Percentiles rank a stretch among this genome's conserved stretches.
phyloP scores from a whole-genome alignment of 1,140 invertebrate species.

The Steinernema feltiae region DNA sequence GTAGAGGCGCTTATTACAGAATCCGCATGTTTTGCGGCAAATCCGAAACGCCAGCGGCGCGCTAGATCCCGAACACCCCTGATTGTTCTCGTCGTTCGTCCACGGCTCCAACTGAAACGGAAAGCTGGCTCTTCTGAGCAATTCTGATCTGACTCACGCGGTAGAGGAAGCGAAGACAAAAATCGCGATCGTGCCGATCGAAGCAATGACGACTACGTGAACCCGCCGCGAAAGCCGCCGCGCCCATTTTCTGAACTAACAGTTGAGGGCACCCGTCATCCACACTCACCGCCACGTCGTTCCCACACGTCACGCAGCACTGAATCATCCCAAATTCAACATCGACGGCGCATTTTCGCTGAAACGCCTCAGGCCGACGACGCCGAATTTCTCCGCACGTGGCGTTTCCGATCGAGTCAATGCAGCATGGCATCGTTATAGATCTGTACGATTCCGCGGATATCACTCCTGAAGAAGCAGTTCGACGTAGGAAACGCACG shows the following conservation, averaged over 20 bases:
- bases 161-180: neutral
- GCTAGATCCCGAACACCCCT: neutral
- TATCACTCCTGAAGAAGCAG: too few relatives aligned
- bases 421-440: neutral
- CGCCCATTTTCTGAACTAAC: neutral
- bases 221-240: neutral
- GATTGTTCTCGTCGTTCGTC: neutral
- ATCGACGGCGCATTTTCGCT: neutral
- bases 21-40: neutral
- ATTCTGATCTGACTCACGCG: neutral
- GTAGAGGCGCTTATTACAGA: neutral
- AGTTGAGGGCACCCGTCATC: neutral
- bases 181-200: neutral
- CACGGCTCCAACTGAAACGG: neutral
- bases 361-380: neutral
- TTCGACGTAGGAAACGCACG: too few relatives aligned
- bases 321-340: neutral
- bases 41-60: neutral
- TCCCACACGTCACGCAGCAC: neutral
- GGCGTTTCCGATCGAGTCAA: neutral
- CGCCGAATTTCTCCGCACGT: neutral
- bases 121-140: neutral
- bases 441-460: neutral
- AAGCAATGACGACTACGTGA: neutral
- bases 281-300: neutral